A percentile compares a stretch with the other conserved stretches of the same genome.
Conservation (phyloP, 2,113 vertebrate species). For the Phocoena sinus region DNA sequence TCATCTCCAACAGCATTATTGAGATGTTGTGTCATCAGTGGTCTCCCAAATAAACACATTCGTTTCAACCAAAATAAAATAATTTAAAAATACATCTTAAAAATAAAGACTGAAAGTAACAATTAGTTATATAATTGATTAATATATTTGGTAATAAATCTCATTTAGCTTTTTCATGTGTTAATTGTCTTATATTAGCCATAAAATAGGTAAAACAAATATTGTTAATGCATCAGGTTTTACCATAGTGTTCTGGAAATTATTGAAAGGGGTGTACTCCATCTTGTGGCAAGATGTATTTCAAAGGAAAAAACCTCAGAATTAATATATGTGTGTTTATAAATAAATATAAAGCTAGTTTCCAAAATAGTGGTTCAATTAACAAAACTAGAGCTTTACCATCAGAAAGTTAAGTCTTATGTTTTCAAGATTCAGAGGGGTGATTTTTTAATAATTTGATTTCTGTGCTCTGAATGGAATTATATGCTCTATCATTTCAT, state of each 20-base stretch:
- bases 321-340: not conserved
- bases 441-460: conserved; percentile 33
- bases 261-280: conserved; percentile 50
- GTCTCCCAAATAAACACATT: conserved; percentile 2
- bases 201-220: not conserved
- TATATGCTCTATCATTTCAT: conserved; percentile 8
- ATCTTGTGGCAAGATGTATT: conserved; percentile 68
- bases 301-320: not conserved
- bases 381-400: conserved; percentile 62
- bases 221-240: not conserved
- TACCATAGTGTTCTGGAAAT: not conserved
- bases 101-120: not conserved
- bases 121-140: not conserved
- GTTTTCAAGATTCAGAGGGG: conserved; percentile 42
- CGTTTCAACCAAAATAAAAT: conserved; percentile 37
- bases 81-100: not conserved
- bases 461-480: not conserved
- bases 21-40: not conserved
- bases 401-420: conserved; percentile 62
- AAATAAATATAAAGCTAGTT: conserved; percentile 45
- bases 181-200: not conserved
- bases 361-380: conserved; percentile 56
- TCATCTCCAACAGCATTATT: not conserved
- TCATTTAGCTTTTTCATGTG: not conserved
- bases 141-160: not conserved